Conservation (phyloP, 2,888 invertebrate genomes). For the Phrixothrix hirtus region DNA sequence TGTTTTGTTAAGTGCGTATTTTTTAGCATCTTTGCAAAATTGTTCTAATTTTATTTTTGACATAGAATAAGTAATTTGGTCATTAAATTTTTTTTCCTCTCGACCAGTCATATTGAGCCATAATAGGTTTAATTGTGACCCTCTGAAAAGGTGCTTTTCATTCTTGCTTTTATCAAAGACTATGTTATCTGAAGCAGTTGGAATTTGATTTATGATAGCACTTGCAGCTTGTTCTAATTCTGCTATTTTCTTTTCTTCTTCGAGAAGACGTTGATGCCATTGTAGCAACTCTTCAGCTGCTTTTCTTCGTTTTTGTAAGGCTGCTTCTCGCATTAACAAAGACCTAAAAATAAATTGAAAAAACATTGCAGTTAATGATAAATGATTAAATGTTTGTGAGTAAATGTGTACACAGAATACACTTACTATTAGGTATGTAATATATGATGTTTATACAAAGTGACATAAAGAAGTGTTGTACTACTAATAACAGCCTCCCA, state of each 20-base stretch:
- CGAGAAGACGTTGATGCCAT: slow-evolving; percentile 60
- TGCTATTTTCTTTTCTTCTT: slow-evolving; percentile 59
- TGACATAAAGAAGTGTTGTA: slow-evolving; percentile 32
- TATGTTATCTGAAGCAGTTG: slow-evolving; percentile 27
- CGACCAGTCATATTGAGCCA: slow-evolving; percentile 57
- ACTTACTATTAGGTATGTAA: slow-evolving; percentile 14
- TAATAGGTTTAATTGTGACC: slow-evolving; percentile 55
- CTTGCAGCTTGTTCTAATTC: slow-evolving; percentile 57
- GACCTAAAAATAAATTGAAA: slow-evolving; percentile 41
- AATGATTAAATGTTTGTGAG: too few relatives aligned
- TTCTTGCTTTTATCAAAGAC: slow-evolving; percentile 5
- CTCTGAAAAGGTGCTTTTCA: slow-evolving; percentile 42
- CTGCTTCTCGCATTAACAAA: slow-evolving; percentile 57
- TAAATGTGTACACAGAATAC: too few relatives aligned
- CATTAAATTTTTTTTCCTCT: slow-evolving; percentile 52
- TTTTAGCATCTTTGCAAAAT: slow-evolving; percentile 55
- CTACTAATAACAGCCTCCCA: slow-evolving; percentile 40
- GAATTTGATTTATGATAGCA: slow-evolving; percentile 44
- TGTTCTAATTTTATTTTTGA: slow-evolving; percentile 53
- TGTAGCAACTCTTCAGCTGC: slow-evolving; percentile 59
- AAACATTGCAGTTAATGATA: too few relatives aligned
- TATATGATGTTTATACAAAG: slow-evolving; percentile 26
- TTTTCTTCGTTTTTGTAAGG: slow-evolving; percentile 56
- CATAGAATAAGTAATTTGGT: slow-evolving; percentile 51
- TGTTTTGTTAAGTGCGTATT: slow-evolving; percentile 23